Evolutionary conservation across 2,888 invertebrate species (phyloP).

Genomic region (Icerya purchasi): DNA sequence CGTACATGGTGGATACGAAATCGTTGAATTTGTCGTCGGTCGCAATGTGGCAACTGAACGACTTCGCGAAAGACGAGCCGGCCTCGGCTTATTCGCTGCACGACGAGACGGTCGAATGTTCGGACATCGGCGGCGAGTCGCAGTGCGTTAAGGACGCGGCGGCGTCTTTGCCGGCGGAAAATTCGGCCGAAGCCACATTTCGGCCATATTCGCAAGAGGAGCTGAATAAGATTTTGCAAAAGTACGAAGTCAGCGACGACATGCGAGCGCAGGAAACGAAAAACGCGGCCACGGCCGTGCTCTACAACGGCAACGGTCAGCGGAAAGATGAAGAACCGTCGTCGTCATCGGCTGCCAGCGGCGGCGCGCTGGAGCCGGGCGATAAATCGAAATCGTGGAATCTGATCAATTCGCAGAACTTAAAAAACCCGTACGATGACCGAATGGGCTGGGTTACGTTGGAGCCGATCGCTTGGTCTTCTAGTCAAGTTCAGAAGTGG

Average conservation of each 20-base stretch:
- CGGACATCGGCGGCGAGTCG: slow-evolving; percentile 3
- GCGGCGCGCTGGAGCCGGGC: slow-evolving; percentile 11
- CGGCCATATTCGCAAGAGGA: slow-evolving; percentile 28
- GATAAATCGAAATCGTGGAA: slow-evolving; percentile 22
- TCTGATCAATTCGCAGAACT: slow-evolving; percentile 24
- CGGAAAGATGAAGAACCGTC: slow-evolving; percentile 1
- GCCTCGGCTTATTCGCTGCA: neutral
- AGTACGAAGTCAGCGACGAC: slow-evolving; percentile 17
- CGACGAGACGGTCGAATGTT: slow-evolving; percentile 4
- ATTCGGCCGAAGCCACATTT: slow-evolving; percentile 25
- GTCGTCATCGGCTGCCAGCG: slow-evolving; percentile 7
- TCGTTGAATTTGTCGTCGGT: slow-evolving; percentile 15
- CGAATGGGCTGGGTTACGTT: slow-evolving; percentile 55
- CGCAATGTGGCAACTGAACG: no score
- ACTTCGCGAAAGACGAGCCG: no score
- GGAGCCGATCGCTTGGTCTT: slow-evolving; percentile 55
- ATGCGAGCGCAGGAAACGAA: slow-evolving; percentile 12
- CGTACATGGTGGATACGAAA: slow-evolving; percentile 15
- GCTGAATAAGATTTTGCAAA: slow-evolving; percentile 18
- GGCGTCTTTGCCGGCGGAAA: slow-evolving; percentile 13
- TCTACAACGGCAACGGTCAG: slow-evolving; percentile 13
- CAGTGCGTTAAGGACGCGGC: slow-evolving; percentile 16
- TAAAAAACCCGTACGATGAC: slow-evolving; percentile 35
- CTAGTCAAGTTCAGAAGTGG: slow-evolving; percentile 61
- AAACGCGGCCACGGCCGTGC: slow-evolving; percentile 12